Percentiles rank a stretch among this genome's conserved stretches.
These are phyloP conservation scores for Venustoraphidia nigricollis DNA, from an alignment of 2,888 invertebrate genomes.

Conservation along the genomic window DNA sequence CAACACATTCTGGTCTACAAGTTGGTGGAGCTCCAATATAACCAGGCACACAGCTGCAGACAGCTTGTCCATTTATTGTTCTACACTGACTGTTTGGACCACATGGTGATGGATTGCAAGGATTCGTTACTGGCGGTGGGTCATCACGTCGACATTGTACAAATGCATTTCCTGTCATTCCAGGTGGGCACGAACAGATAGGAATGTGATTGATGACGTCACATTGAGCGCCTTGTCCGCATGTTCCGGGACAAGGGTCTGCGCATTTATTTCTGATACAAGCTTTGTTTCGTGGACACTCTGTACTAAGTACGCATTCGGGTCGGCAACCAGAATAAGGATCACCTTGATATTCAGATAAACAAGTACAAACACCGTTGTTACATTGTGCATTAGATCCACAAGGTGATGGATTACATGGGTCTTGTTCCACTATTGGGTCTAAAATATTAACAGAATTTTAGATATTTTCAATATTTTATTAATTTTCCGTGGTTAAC, in stretches of 20 bases:
- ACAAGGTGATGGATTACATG: slow-evolving; percentile 50
- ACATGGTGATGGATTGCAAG: slow-evolving; percentile 57
- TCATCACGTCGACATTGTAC: slow-evolving; percentile 37
- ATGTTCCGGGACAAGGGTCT: slow-evolving; percentile 62
- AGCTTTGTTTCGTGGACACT: slow-evolving; percentile 51
- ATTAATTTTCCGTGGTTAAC: neutral
- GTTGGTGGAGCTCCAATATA: slow-evolving; percentile 37
- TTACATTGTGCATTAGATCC: slow-evolving; percentile 44
- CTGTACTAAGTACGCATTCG: slow-evolving; percentile 57
- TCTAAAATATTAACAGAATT: slow-evolving; percentile 16
- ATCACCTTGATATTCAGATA: slow-evolving; percentile 52
- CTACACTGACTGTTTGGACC: slow-evolving; percentile 29
- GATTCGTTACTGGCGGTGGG: slow-evolving; percentile 27
- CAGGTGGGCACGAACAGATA: slow-evolving; percentile 55
- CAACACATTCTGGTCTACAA: slow-evolving; percentile 32
- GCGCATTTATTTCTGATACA: slow-evolving; percentile 54
- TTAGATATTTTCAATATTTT: neutral
- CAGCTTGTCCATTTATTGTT: slow-evolving; percentile 44
- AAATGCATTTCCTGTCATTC: slow-evolving; percentile 57
- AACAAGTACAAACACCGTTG: slow-evolving; percentile 53
- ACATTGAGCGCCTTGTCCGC: slow-evolving; percentile 58
- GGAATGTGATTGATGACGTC: slow-evolving; percentile 61
- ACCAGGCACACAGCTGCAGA: slow-evolving; percentile 31
- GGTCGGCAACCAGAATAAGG: slow-evolving; percentile 54
- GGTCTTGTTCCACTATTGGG: slow-evolving; percentile 26